A percentile compares a stretch with the other conserved stretches of the same genome.
Conservation (phyloP, 2,113 vertebrate species). For the Psittacus erithacus region DNA sequence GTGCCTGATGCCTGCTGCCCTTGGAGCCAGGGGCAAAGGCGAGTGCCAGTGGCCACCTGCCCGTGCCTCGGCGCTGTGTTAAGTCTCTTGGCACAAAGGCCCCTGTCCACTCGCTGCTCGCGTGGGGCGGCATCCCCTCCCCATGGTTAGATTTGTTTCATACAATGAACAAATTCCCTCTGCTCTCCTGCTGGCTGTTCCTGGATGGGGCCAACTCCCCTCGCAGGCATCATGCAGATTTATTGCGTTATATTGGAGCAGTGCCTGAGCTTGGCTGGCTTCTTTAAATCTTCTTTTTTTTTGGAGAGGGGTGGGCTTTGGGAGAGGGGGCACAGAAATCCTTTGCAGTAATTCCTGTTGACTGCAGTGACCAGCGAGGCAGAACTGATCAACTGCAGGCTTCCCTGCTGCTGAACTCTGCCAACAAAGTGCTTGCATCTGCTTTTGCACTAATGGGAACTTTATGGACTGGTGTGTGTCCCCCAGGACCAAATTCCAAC, state of each 20-base stretch:
- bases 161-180: neutral
- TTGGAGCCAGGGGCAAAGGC: neutral
- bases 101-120: rapidly evolving
- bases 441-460: conserved; percentile 64
- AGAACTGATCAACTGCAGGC: conserved; percentile 71
- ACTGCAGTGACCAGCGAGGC: conserved; percentile 61
- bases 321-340: conserved; percentile 30
- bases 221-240: neutral
- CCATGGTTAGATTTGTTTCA: neutral
- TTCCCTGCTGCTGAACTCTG: conserved; percentile 59
- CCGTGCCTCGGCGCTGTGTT: rapidly evolving
- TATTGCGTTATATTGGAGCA: neutral
- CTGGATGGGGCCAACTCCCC: neutral
- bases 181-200: neutral
- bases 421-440: conserved; percentile 67
- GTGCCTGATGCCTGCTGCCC: neutral
- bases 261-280: conserved; percentile 31
- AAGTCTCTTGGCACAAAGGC: too few species aligned
- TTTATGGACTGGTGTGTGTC: conserved; percentile 42
- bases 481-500: conserved; percentile 40
- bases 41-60: neutral
- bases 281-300: conserved; percentile 14
- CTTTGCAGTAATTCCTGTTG: conserved; percentile 59
- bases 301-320: neutral
- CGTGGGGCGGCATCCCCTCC: rapidly evolving